Conservation (phyloP, 2,113 vertebrate genomes). For the Labeo catla region DNA sequence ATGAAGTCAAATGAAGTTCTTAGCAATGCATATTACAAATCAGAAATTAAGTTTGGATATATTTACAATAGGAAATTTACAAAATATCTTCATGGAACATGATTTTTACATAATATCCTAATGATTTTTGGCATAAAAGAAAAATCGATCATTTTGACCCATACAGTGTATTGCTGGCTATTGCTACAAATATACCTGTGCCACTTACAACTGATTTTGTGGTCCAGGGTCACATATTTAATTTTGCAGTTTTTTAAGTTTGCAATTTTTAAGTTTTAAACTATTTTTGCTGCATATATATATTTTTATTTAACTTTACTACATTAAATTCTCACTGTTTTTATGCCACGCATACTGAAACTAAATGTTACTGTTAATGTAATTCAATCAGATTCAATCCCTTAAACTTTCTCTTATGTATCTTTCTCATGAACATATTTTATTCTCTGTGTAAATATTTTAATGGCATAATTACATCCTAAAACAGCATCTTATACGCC, state of each 20-base stretch:
- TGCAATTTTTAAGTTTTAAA: neutral
- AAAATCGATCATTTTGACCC: too few relatives aligned
- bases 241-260: neutral
- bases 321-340: slow-evolving; percentile 2
- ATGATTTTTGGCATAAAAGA: too few relatives aligned
- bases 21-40: too few relatives aligned
- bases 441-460: neutral
- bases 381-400: neutral
- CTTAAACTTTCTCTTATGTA: neutral
- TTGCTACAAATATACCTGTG: too few relatives aligned
- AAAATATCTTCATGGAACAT: too few relatives aligned
- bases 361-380: neutral
- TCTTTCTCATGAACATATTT: neutral
- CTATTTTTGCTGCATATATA: neutral
- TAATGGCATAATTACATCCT: neutral
- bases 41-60: too few relatives aligned
- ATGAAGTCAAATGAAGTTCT: too few relatives aligned
- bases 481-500: neutral
- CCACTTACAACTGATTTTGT: too few relatives aligned
- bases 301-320: neutral
- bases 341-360: neutral
- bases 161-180: too few relatives aligned
- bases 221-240: neutral
- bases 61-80: too few relatives aligned
- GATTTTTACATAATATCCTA: too few relatives aligned